phyloP scores from a whole-genome alignment of 2,888 invertebrate genomes.

The Diachrysia chrysitis region DNA sequence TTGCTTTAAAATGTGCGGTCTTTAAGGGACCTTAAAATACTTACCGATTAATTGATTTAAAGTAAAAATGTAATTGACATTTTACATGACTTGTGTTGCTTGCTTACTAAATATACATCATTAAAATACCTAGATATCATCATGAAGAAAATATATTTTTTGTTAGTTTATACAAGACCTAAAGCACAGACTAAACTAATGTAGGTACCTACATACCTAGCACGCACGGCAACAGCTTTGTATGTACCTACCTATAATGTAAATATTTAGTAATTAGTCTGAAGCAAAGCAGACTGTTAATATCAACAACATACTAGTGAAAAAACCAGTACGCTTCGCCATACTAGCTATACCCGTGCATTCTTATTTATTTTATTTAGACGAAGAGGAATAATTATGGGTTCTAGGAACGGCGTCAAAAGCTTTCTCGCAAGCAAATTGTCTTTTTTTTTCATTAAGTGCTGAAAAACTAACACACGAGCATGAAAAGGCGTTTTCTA shows the following conservation, averaged over 20 bases:
- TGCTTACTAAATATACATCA: too few species aligned
- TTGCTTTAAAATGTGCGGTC: too few species aligned
- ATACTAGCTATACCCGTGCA: not conserved
- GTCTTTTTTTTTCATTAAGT: not conserved
- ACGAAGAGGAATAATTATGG: not conserved
- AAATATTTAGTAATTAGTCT: constrained; percentile 12
- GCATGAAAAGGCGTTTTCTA: not conserved
- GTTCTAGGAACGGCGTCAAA: not conserved
- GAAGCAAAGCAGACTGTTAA: constrained; percentile 30
- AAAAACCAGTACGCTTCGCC: constrained; percentile 7
- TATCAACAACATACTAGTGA: constrained; percentile 9
- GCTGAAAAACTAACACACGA: not conserved
- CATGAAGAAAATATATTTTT: too few species aligned
- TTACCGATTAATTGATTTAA: too few species aligned
- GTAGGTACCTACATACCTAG: constrained; percentile 3
- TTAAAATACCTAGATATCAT: too few species aligned
- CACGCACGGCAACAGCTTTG: constrained; percentile 11
- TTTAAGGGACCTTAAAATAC: too few species aligned
- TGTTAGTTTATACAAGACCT: too few species aligned
- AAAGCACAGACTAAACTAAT: not conserved
- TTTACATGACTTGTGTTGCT: too few species aligned
- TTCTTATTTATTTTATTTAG: constrained; percentile 2
- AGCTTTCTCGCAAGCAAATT: not conserved
- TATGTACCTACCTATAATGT: not conserved
- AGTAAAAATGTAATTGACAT: too few species aligned